These are phyloP conservation scores for Acanthopleura granulata DNA, from an alignment of 2,888 invertebrate species.

Conservation along the genomic window DNA sequence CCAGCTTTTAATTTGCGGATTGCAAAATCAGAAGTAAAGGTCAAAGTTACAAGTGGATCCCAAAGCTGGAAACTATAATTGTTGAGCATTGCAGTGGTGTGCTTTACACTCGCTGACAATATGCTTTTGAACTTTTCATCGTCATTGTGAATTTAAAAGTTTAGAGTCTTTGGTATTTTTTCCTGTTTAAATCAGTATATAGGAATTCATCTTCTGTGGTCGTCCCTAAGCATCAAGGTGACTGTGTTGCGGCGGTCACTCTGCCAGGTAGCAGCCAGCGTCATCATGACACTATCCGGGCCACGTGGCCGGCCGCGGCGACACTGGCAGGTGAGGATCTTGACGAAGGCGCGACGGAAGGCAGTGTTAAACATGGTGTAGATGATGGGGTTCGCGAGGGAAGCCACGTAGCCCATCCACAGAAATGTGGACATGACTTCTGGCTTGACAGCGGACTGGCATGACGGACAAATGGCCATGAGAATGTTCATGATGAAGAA, in stretches of 20 bases:
- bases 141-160: too few species aligned
- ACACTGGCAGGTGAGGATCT: slow-evolving; percentile 58
- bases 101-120: too few species aligned
- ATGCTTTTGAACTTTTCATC: too few species aligned
- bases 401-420: slow-evolving; percentile 68
- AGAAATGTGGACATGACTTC: slow-evolving; percentile 61
- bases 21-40: too few species aligned
- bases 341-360: slow-evolving; percentile 63
- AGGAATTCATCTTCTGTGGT: not conserved
- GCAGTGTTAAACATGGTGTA: slow-evolving; percentile 69
- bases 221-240: slow-evolving; percentile 41
- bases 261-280: slow-evolving; percentile 39
- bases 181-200: too few species aligned
- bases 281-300: slow-evolving; percentile 37
- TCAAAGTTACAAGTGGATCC: too few species aligned
- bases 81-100: too few species aligned
- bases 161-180: too few species aligned
- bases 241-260: slow-evolving; percentile 53
- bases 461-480: slow-evolving; percentile 54
- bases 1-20: too few species aligned
- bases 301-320: slow-evolving; percentile 30
- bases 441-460: slow-evolving; percentile 49
- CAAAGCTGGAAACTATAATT: too few species aligned
- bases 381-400: slow-evolving; percentile 68
- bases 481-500: slow-evolving; percentile 66